A percentile compares a stretch with the other conserved stretches of the same genome.
These are phyloP conservation scores for Peromyscus maniculatus DNA, from an alignment of 2,113 vertebrate genomes.

Conservation along the genomic window DNA sequence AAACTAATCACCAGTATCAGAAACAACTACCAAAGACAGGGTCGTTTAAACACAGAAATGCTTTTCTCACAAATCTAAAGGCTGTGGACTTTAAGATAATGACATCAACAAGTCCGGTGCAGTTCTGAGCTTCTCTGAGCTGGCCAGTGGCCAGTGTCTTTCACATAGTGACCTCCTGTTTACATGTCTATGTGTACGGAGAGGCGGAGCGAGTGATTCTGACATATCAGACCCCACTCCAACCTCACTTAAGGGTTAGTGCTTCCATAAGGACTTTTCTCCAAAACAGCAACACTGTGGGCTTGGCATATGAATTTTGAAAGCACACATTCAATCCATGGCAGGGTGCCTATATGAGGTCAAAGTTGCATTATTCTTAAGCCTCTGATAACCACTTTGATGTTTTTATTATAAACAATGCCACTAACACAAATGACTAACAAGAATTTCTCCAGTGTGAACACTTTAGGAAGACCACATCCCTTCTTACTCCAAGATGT, in stretches of 20 bases:
- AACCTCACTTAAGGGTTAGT: neutral
- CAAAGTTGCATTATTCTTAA: constrained; percentile 19
- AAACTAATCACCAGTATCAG: neutral
- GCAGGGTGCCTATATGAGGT: neutral
- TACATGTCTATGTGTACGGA: neutral
- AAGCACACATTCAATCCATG: neutral
- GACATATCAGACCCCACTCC: too few species aligned
- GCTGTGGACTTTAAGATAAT: neutral
- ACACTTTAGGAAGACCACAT: neutral
- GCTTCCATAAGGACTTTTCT: neutral
- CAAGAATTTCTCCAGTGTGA: neutral
- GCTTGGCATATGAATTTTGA: neutral
- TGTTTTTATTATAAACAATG: constrained; percentile 36
- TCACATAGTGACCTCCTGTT: neutral
- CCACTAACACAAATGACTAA: neutral
- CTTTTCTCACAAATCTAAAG: neutral
- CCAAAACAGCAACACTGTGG: neutral
- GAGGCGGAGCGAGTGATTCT: neutral
- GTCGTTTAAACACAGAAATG: neutral
- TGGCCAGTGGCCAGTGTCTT: neutral
- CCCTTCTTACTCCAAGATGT: neutral
- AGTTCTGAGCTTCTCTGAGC: neutral
- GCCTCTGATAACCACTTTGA: neutral
- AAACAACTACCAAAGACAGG: neutral
- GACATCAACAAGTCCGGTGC: neutral